Evolutionary conservation across 2,113 vertebrate species (phyloP), one percentile per base, ranked within the genome.

Genomic region (Gallinago paraguaiae): DNA sequence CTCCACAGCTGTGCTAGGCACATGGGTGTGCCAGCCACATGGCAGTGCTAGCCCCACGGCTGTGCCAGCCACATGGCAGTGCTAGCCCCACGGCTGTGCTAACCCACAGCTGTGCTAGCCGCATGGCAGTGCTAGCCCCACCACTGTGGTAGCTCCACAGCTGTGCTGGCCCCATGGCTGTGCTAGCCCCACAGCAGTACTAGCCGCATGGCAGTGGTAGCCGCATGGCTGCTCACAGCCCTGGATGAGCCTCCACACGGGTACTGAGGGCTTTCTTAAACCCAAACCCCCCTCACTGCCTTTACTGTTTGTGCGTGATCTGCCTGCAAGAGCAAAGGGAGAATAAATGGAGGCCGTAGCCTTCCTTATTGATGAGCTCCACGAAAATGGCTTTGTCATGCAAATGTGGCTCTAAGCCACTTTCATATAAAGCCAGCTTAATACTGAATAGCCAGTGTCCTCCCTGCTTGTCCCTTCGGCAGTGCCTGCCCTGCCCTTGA

Each of bases 371-470:
- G 92, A 85, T 27, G 82, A 88, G 82, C 11, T 31, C 17, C 86
- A 22, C 82, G 50, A 63, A 91, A 91, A 96, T 45, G 90, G 92
- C 94, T 96, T 94, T 96, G 94, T 96, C 95, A 96, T 95, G 94
- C 95, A 93, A 96, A 96, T 94, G 81, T 70, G 59, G 92, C 94
- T 83, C 31, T 95, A 86, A 95, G 94, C 94, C 92, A 94, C 94
- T 95, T 92, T 91, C 77, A 19, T 64, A 68, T 77, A 93, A 96
- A 93, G 95, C 92, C 77, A 77, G 82, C 87, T 96, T 95, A 95
- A n/a, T 46, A 2, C 57, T 17, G 90, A 76, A 71, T 12, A 71
- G 89, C 53, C 83, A 9, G 70, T 9, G 67, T 67, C 86, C 82
- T 25, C 13, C 82, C 23, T 6, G 10, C 70, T 18, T 7, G 74